phyloP scores from a whole-genome alignment of 2,113 vertebrate genomes.

The Pseudorhombus dupliciocellatus region DNA sequence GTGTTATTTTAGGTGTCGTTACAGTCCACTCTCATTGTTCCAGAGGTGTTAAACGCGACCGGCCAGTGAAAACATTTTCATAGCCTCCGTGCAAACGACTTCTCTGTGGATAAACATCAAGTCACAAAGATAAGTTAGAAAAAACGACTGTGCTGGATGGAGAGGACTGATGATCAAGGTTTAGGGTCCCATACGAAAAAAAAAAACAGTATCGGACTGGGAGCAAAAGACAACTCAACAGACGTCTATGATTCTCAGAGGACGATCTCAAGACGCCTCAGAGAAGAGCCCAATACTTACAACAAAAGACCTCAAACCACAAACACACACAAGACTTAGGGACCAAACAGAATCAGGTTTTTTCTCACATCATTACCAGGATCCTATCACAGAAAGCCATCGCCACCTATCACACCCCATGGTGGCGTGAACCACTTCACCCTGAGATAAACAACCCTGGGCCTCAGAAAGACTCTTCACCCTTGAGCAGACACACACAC shows the following conservation, averaged over 20 bases:
- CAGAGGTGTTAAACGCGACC: slow-evolving; percentile 49
- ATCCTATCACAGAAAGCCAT: background rate
- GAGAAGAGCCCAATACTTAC: too few relatives aligned
- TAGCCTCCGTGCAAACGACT: slow-evolving; percentile 27
- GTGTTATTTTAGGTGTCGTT: slow-evolving; percentile 53
- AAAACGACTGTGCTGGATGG: background rate
- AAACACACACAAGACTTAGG: background rate
- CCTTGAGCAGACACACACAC: slow-evolving; percentile 53
- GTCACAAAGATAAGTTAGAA: slow-evolving; percentile 1
- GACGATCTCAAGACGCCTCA: too few relatives aligned
- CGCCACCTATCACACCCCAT: slow-evolving; percentile 32
- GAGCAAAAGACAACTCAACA: too few relatives aligned
- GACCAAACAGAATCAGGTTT: background rate
- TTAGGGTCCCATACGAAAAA: background rate
- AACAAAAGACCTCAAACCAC: background rate
- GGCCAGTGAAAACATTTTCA: slow-evolving; percentile 44
- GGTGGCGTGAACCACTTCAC: slow-evolving; percentile 36
- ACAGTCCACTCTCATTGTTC: slow-evolving; percentile 24
- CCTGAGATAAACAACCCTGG: slow-evolving; percentile 41
- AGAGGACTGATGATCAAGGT: background rate
- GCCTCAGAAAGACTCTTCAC: slow-evolving; percentile 61
- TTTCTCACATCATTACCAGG: background rate
- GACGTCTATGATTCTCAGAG: too few relatives aligned
- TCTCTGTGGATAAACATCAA: slow-evolving; percentile 36
- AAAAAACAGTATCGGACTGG: background rate